Conservation (phyloP, 2,113 vertebrate genomes). For the Pitta sordida region DNA sequence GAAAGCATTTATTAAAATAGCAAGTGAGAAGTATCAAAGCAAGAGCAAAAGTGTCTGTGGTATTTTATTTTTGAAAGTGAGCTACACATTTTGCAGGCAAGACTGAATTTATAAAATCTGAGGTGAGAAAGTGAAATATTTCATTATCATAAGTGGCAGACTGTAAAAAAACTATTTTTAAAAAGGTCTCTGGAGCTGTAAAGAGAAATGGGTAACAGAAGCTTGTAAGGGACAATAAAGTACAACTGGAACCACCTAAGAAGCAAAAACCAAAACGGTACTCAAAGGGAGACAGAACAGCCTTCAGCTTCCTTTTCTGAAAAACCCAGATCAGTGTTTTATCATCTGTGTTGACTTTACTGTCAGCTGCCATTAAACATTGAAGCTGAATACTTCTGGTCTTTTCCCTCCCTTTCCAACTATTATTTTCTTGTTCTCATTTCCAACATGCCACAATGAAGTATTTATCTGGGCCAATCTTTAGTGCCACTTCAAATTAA, state of each 20-base stretch:
- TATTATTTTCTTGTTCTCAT: conserved; percentile 14
- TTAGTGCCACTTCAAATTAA: conserved; percentile 5
- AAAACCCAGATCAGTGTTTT: neutral
- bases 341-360: neutral
- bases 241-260: neutral
- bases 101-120: neutral
- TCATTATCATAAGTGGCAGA: conserved; percentile 35
- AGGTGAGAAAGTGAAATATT: neutral
- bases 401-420: neutral
- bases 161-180: neutral
- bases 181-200: neutral
- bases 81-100: neutral
- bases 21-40: neutral
- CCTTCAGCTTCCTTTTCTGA: neutral
- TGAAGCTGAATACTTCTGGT: conserved; percentile 18
- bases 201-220: neutral
- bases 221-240: neutral
- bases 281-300: neutral
- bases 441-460: neutral
- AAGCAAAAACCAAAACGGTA: neutral
- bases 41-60: neutral
- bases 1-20: neutral
- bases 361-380: neutral
- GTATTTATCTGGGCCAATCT: neutral
- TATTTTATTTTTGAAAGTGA: neutral